Evolutionary conservation across 2,797 vertebrate species (phyloP).

Genomic region (Morus bassanus): DNA sequence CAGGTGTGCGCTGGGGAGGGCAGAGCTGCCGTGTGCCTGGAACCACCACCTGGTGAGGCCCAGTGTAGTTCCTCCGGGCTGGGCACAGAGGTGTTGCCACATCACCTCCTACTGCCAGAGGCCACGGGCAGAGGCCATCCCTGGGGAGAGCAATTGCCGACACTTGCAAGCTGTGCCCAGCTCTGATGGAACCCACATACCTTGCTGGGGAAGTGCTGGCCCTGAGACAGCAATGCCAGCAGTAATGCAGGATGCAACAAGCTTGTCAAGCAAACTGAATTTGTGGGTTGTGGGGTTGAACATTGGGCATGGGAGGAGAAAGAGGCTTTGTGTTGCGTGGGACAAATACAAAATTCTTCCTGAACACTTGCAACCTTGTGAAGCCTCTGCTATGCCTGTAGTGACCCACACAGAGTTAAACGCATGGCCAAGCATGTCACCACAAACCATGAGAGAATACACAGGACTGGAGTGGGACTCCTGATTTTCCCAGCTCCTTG

Average conservation of each 20-base stretch:
- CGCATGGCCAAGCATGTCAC: neutral
- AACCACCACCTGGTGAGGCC: neutral
- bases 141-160: neutral
- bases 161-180: neutral
- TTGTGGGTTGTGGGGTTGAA: neutral
- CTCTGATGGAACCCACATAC: neutral
- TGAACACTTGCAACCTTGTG: neutral
- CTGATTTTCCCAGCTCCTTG: neutral
- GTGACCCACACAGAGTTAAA: neutral
- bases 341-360: neutral
- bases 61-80: neutral
- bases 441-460: neutral
- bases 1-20: neutral
- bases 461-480: neutral
- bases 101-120: neutral
- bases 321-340: neutral
- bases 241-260: neutral
- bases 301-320: neutral
- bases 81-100: neutral
- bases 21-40: neutral
- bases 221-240: neutral
- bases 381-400: neutral
- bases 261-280: neutral
- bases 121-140: neutral
- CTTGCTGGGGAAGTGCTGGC: neutral